These are phyloP conservation scores for Epistrophe grossulariae DNA, from an alignment of 2,888 invertebrate species.

Conservation along the genomic window DNA sequence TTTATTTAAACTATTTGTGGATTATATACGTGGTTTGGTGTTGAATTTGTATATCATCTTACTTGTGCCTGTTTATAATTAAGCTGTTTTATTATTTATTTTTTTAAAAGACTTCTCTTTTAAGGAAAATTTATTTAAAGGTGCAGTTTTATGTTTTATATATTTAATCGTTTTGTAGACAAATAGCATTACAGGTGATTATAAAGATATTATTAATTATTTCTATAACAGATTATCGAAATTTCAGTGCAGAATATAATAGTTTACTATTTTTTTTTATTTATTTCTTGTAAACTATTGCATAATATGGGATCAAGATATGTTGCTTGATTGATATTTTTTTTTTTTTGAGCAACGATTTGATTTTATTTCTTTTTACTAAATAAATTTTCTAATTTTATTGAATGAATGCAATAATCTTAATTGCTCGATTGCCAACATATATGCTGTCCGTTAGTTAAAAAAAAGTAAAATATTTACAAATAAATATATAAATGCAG, in stretches of 20 bases:
- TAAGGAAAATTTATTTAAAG: conserved; percentile 58
- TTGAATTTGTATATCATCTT: conserved; percentile 64
- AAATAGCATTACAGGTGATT: conserved; percentile 73
- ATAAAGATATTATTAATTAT: conserved; percentile 41
- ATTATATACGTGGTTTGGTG: conserved; percentile 72
- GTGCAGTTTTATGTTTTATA: conserved; percentile 59
- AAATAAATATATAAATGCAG: conserved; percentile 39
- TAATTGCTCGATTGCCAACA: conserved; percentile 84
- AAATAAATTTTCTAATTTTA: conserved; percentile 62
- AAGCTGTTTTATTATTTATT: conserved; percentile 45
- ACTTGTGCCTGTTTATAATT: conserved; percentile 69
- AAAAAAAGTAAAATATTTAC: conserved; percentile 43
- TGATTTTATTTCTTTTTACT: conserved; percentile 46
- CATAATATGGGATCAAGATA: conserved; percentile 42
- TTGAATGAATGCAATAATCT: conserved; percentile 75
- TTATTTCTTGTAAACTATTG: conserved; percentile 44
- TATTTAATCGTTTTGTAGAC: conserved; percentile 66
- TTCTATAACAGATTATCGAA: conserved; percentile 73
- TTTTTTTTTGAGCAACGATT: conserved; percentile 16
- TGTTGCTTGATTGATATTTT: conserved; percentile 19
- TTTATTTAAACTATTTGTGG: conserved; percentile 60
- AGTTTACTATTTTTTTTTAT: conserved; percentile 40
- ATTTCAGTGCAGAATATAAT: conserved; percentile 72
- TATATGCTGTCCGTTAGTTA: conserved; percentile 83
- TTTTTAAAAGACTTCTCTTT: conserved; percentile 33